Evolutionary conservation across 2,888 invertebrate genomes (phyloP).

Genomic region (Heliconius erato): DNA sequence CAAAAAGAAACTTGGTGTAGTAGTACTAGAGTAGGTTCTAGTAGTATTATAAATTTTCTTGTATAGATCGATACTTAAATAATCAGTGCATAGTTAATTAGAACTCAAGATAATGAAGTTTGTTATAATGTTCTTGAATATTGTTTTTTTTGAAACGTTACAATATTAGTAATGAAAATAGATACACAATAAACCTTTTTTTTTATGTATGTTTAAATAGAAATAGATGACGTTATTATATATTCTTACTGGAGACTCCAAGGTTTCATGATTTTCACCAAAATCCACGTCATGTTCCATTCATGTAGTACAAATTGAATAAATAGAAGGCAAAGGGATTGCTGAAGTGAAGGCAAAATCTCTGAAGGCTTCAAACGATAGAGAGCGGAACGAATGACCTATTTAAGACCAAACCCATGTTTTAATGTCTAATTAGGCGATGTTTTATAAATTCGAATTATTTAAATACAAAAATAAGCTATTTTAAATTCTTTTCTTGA

Average conservation of each 20-base stretch:
- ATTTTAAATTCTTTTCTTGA: background rate
- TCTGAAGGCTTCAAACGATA: conserved; percentile 5
- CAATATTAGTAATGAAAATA: too few species aligned
- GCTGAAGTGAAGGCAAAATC: conserved; percentile 20
- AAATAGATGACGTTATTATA: background rate
- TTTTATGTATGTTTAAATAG: too few species aligned
- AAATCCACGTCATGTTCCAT: background rate
- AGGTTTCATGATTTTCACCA: background rate
- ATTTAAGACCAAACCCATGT: background rate
- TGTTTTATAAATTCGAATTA: background rate
- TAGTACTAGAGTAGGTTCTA: too few species aligned
- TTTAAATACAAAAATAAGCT: background rate
- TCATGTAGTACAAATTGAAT: conserved; percentile 25
- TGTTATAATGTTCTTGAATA: too few species aligned
- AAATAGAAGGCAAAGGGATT: conserved; percentile 18
- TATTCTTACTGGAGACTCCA: background rate
- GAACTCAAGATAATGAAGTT: too few species aligned
- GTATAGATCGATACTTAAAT: background rate
- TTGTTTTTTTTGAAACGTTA: too few species aligned
- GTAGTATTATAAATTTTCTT: too few species aligned
- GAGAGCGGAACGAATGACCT: conserved; percentile 25
- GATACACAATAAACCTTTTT: too few species aligned
- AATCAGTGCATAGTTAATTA: too few species aligned
- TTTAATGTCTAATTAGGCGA: conserved; percentile 1
- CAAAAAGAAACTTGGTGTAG: too few species aligned